Conservation (phyloP, 2,113 vertebrate genomes). For the Smithornis capensis region DNA sequence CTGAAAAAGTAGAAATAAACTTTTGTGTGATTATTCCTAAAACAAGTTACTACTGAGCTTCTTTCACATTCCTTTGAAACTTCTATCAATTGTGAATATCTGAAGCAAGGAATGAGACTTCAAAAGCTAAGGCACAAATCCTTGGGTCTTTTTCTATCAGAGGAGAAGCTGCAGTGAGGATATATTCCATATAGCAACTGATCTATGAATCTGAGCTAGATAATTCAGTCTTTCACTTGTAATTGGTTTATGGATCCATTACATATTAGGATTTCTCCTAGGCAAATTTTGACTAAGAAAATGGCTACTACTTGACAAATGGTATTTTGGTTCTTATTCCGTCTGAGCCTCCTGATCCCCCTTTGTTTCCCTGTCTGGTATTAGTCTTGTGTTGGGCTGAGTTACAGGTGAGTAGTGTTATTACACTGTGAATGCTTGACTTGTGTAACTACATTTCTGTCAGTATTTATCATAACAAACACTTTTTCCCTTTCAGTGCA, state of each 20-base stretch:
- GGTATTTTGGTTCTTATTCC: not conserved
- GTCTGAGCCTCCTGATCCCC: not conserved
- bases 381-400: constrained; percentile 1
- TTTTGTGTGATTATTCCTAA: not conserved
- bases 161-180: not conserved
- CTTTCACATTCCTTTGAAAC: not conserved
- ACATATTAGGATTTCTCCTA: not conserved
- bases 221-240: not conserved
- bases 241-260: not conserved
- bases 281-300: not conserved
- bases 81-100: not conserved
- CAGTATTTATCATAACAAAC: constrained; percentile 32
- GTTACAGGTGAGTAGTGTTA: not conserved
- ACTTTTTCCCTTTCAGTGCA: not conserved
- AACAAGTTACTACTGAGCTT: not conserved
- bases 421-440: not conserved
- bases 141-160: not conserved
- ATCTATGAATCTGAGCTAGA: not conserved
- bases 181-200: not conserved
- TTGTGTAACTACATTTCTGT: constrained; percentile 4
- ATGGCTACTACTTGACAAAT: not conserved
- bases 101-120: not conserved
- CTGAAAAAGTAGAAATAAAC: not conserved
- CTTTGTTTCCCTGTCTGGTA: constrained; percentile 8
- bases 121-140: not conserved